Conservation (phyloP, 1,140 invertebrate genomes). For the Conus ventricosus region DNA sequence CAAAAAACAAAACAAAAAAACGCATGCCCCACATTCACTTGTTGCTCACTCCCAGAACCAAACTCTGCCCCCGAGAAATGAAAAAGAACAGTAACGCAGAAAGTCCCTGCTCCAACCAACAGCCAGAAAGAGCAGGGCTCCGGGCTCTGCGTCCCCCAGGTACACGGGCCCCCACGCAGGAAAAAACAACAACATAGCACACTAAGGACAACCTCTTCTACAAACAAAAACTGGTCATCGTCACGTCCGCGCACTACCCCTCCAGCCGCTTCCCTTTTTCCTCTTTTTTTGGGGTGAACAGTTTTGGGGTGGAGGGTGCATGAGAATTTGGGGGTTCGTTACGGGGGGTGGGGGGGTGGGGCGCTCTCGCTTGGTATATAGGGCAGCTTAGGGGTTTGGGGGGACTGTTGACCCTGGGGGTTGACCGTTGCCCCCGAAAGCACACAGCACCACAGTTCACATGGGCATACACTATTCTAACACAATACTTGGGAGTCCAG, state of each 20-base stretch:
- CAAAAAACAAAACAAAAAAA: background rate
- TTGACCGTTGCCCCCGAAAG: conserved; percentile 37
- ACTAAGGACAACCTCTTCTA: conserved; percentile 36
- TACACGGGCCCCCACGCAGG: background rate
- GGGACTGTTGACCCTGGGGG: conserved; percentile 20
- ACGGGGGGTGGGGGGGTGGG: conserved; percentile 47
- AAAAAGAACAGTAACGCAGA: background rate
- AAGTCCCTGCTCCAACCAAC: background rate
- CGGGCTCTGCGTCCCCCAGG: background rate
- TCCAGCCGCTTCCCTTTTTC: conserved; percentile 61
- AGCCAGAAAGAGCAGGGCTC: conserved; percentile 20
- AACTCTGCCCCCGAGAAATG: conserved; percentile 19
- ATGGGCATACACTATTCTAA: background rate
- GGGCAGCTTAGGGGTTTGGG: conserved; percentile 33
- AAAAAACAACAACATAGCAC: conserved; percentile 12
- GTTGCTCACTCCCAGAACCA: conserved; percentile 13
- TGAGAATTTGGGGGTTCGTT: conserved; percentile 35
- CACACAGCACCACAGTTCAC: background rate
- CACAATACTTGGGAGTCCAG: too few species aligned
- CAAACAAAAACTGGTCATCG: conserved; percentile 68
- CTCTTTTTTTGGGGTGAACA: conserved; percentile 57
- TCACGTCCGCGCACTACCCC: conserved; percentile 62
- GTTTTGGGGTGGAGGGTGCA: conserved; percentile 46
- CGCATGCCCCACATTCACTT: background rate
- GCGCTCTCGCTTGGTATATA: conserved; percentile 36